phyloP scores from a whole-genome alignment of 1,140 invertebrate genomes.

The Eupeodes corollae region DNA sequence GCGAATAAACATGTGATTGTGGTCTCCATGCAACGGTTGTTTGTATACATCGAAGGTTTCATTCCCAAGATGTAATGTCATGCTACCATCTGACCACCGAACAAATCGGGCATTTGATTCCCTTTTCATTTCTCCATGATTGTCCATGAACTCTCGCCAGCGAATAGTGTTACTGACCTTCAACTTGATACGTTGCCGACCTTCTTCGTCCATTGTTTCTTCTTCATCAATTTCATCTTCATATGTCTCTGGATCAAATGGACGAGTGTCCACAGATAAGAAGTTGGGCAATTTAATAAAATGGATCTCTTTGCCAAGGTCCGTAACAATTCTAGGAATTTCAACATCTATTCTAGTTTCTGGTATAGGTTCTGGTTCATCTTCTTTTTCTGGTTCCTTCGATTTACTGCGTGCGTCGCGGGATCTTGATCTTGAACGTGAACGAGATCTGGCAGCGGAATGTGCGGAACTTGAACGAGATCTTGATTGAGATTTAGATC shows the following conservation, averaged over 20 bases:
- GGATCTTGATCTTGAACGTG: constrained; percentile 25
- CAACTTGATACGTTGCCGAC: constrained; percentile 77
- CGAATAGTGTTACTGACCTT: constrained; percentile 97
- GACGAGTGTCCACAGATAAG: constrained; percentile 81
- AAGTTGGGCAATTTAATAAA: constrained; percentile 94
- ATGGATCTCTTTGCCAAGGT: constrained; percentile 83
- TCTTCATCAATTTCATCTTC: constrained; percentile 99
- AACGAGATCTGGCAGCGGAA: constrained; percentile 18
- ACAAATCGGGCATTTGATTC: constrained; percentile 95
- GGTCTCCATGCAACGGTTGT: constrained; percentile 78
- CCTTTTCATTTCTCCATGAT: constrained; percentile 69
- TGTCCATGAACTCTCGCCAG: constrained; percentile 81
- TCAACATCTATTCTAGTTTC: constrained; percentile 94
- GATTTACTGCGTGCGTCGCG: constrained; percentile 27
- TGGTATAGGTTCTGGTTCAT: constrained; percentile 65
- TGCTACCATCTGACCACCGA: constrained; percentile 94
- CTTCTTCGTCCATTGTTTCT: constrained; percentile 95
- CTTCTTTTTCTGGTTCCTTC: constrained; percentile 43
- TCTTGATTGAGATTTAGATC: constrained; percentile 6
- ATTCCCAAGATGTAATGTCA: constrained; percentile 91
- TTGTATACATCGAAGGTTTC: constrained; percentile 98
- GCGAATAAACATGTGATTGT: constrained; percentile 90
- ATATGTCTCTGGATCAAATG: constrained; percentile 89
- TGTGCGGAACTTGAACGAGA: constrained; percentile 14
- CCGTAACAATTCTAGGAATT: constrained; percentile 87